Conservation (phyloP, 2,888 invertebrate genomes). For the Heliconius ismenius region DNA sequence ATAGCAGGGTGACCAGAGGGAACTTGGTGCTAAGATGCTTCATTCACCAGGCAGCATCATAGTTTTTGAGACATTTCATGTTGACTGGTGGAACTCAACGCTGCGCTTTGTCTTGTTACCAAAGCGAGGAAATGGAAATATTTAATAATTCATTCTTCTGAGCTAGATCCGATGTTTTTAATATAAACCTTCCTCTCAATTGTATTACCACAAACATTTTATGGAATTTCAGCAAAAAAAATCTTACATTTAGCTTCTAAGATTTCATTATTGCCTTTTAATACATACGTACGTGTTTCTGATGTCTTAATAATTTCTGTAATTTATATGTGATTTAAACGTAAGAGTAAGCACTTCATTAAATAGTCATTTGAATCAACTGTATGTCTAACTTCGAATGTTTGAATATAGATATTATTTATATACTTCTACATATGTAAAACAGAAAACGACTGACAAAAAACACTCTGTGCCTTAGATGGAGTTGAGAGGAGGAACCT, state of each 20-base stretch:
- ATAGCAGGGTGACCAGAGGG: neutral
- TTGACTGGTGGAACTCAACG: neutral
- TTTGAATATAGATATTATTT: neutral
- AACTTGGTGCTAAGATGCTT: neutral
- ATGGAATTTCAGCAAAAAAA: conserved; percentile 5
- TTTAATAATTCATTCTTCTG: neutral
- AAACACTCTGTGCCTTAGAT: too few species aligned
- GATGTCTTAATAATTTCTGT: conserved; percentile 22
- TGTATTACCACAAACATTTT: neutral
- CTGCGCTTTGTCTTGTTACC: too few species aligned
- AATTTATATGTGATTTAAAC: conserved; percentile 18
- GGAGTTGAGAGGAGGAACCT: too few species aligned
- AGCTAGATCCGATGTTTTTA: neutral
- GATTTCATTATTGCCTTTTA: conserved; percentile 3
- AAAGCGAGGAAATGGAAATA: neutral
- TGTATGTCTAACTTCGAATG: neutral
- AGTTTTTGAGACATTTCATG: neutral
- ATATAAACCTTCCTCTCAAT: neutral
- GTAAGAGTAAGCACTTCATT: conserved; percentile 18
- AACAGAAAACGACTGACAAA: neutral
- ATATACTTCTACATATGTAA: neutral
- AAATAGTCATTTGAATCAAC: conserved; percentile 17
- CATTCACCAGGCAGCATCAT: neutral
- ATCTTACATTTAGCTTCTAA: neutral
- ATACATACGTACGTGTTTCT: neutral